Percentiles rank a stretch among this genome's conserved stretches.
Conservation (phyloP, 2,113 vertebrate genomes). For the Quiscalus mexicanus region DNA sequence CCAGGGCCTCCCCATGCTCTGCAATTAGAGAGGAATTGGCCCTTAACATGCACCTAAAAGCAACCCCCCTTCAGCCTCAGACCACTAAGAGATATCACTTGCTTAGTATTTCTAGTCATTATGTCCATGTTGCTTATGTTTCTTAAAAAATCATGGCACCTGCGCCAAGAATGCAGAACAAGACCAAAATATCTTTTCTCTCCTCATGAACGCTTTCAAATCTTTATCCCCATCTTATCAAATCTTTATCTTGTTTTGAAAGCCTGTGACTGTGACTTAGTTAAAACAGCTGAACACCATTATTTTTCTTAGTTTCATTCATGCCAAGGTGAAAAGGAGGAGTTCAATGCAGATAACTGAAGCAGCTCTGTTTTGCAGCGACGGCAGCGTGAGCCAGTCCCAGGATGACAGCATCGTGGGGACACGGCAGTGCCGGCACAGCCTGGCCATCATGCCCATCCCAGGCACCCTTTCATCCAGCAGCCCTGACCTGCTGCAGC, state of each 20-base stretch:
- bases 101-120: neutral
- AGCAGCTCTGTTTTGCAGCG: slow-evolving; percentile 74
- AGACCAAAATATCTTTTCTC: neutral
- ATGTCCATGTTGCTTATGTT: neutral
- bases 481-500: slow-evolving; percentile 94
- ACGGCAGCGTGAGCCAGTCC: slow-evolving; percentile 89
- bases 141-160: neutral
- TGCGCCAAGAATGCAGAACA: neutral
- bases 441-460: slow-evolving; percentile 95
- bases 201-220: rapidly evolving
- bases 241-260: neutral
- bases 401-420: slow-evolving; percentile 98
- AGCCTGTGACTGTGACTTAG: no score
- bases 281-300: neutral
- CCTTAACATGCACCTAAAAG: neutral
- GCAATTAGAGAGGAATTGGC: neutral
- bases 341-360: neutral
- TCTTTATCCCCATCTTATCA: neutral
- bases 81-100: neutral
- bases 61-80: neutral
- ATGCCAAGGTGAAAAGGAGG: neutral
- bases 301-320: neutral
- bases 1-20: neutral
- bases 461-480: slow-evolving; percentile 92
- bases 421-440: slow-evolving; percentile 92